These are phyloP conservation scores for Sciurus carolinensis DNA, from an alignment of 2,797 vertebrate species.

Conservation along the genomic window DNA sequence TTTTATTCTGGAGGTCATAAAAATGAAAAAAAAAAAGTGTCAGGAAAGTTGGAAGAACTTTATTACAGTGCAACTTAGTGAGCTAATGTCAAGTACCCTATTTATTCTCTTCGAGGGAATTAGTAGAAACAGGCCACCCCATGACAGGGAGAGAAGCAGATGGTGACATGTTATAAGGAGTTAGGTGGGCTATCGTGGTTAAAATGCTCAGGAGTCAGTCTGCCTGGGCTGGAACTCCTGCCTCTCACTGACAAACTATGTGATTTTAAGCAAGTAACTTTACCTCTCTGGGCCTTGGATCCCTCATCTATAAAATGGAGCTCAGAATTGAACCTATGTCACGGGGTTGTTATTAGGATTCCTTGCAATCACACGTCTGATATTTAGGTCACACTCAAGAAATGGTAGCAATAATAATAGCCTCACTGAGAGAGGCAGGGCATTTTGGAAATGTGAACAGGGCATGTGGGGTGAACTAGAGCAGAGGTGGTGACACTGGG, in stretches of 20 bases:
- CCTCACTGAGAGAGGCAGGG: not conserved
- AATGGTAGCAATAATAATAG: not conserved
- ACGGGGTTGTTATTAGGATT: not conserved
- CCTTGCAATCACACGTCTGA: no score
- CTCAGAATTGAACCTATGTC: not conserved
- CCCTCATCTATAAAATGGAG: not conserved
- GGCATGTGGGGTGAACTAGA: not conserved
- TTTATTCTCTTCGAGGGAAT: conserved; percentile 10
- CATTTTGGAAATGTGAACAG: not conserved
- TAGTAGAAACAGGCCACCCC: not conserved
- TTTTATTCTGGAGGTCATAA: not conserved
- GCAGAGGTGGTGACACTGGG: not conserved
- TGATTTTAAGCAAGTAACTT: not conserved
- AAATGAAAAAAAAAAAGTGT: not conserved
- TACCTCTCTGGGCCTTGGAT: not conserved
- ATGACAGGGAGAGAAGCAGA: not conserved
- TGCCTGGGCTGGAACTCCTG: not conserved
- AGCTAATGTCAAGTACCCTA: not conserved
- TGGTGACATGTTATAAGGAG: fast-evolving
- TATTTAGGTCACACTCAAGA: not conserved
- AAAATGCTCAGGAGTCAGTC: not conserved
- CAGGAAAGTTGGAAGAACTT: not conserved
- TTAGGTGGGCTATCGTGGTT: not conserved
- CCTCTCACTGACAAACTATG: not conserved
- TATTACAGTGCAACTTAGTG: not conserved